Percentiles rank a stretch among this genome's conserved stretches.
Conservation (phyloP, 1,140 invertebrate species). For the Grapholita molesta region DNA sequence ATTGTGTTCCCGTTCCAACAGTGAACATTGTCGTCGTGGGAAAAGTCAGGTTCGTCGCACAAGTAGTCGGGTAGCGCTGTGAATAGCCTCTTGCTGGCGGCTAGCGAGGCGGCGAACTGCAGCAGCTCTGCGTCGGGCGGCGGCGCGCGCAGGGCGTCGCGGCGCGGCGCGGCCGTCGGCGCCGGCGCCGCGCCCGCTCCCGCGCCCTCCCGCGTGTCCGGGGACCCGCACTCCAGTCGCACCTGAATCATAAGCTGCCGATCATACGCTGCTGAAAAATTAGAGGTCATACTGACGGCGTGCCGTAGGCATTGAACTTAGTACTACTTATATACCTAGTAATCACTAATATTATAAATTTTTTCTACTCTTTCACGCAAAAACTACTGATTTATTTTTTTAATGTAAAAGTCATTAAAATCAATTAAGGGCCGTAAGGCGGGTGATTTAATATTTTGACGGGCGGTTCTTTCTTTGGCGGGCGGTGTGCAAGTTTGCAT, state of each 20-base stretch:
- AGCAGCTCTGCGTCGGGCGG: conserved; percentile 79
- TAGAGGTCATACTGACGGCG: no score
- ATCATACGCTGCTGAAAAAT: background rate
- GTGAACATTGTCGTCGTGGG: conserved; percentile 78
- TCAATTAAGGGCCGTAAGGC: no score
- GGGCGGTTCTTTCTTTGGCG: no score
- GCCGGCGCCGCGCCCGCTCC: conserved; percentile 34
- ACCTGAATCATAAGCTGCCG: conserved; percentile 61
- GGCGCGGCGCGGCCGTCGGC: conserved; percentile 40
- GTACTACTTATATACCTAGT: no score
- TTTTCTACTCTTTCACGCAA: no score
- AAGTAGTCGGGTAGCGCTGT: conserved; percentile 82
- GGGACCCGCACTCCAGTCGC: conserved; percentile 76
- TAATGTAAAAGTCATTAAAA: no score
- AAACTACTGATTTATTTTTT: no score
- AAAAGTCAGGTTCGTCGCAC: conserved; percentile 81
- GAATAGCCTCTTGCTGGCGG: conserved; percentile 85
- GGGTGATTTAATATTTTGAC: no score
- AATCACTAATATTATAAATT: no score
- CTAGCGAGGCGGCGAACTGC: conserved; percentile 82
- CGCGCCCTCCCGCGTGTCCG: conserved; percentile 55
- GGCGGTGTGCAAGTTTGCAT: no score
- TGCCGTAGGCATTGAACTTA: no score
- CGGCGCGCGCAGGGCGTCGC: conserved; percentile 55
- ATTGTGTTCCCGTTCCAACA: conserved; percentile 88